Base-by-base conservation (phyloP, 2,113 vertebrate genomes). In the Sylvietta virens region DNA sequence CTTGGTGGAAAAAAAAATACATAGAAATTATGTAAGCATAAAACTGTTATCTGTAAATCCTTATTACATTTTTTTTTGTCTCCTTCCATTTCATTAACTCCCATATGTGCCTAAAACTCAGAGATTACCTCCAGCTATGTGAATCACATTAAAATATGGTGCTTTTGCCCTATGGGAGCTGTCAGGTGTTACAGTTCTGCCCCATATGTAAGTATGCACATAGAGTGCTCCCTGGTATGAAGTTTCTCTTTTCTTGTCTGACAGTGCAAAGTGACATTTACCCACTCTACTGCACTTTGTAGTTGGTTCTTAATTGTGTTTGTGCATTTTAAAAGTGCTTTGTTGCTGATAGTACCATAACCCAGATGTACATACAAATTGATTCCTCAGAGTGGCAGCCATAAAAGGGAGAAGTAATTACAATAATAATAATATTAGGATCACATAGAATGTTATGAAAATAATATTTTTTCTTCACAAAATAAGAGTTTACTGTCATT, bases 141-240 rank as follows among this genome's bases (percentile, higher is more conserved):
- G 24, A 64, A 19, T 56, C 15, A 14, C 16, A 13, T 54, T 31
- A 72, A 77, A 86, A 64, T 37, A 31, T 1, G 31, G 16, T 26
- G 5, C 7, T 87, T 77, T 54, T 42, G 5, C 53, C 45, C 22
- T 30, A n/a, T 8, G 17, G 20, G 30, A 64, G 15, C 3, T 58
- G 8, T 53, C 9, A 44, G 18, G 13, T 58, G 17, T 40, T n/a
- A 31, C 4, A 69, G 5, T 33, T 86, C 85, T 84, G 10, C 15
- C 20, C 9, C 6, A 6, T 15, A 8, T 11, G 11, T 16, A 47
- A 35, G 3, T 6, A 15, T 3, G 3, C 4, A 30, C 8, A 27
- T 13, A 10, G 6, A 67, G 22, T 22, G 5, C 18, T 83, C 22
- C 22, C 23, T 42, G 6, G 3, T 28, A 35, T 15, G 9, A 31